Evolutionary conservation across 2,888 invertebrate genomes (phyloP).

Genomic region (Tethea ocularis): DNA sequence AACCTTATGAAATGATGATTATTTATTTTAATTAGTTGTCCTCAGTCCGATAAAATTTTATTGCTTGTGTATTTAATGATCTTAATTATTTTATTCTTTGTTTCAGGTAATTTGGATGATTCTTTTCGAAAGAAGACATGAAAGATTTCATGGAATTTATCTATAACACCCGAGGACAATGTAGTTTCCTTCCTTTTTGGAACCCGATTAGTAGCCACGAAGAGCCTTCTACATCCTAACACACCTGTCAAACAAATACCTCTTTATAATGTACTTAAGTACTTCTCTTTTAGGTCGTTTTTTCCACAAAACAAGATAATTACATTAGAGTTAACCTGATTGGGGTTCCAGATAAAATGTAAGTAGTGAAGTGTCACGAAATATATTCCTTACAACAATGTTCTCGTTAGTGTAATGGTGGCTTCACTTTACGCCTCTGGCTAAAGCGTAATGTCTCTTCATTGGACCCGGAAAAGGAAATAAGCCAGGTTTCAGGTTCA

Average conservation of each 20-base stretch:
- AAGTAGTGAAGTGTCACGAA: slow-evolving; percentile 15
- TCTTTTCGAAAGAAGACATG: background rate
- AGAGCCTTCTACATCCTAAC: too few relatives aligned
- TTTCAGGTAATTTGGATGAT: background rate
- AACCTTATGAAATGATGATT: too few relatives aligned
- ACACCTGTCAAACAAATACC: too few relatives aligned
- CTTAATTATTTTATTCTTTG: background rate
- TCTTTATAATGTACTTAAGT: too few relatives aligned
- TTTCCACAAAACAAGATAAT: background rate
- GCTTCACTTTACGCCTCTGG: slow-evolving; percentile 7
- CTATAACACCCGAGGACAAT: too few relatives aligned
- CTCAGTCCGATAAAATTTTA: too few relatives aligned
- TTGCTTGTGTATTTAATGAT: background rate
- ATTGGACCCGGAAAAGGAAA: background rate
- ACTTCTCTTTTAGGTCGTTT: too few relatives aligned
- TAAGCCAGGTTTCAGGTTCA: background rate
- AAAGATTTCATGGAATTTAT: background rate
- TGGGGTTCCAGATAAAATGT: slow-evolving; percentile 14
- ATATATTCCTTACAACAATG: slow-evolving; percentile 25
- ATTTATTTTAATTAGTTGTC: too few relatives aligned
- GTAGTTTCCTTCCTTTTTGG: too few relatives aligned
- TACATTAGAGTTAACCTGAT: background rate
- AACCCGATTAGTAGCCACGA: too few relatives aligned
- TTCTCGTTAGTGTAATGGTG: slow-evolving; percentile 37
- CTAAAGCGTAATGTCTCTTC: background rate